A percentile compares a stretch with the other conserved stretches of the same genome.
Conservation (phyloP, 2,888 invertebrate genomes). For the Drosophila formosana region DNA sequence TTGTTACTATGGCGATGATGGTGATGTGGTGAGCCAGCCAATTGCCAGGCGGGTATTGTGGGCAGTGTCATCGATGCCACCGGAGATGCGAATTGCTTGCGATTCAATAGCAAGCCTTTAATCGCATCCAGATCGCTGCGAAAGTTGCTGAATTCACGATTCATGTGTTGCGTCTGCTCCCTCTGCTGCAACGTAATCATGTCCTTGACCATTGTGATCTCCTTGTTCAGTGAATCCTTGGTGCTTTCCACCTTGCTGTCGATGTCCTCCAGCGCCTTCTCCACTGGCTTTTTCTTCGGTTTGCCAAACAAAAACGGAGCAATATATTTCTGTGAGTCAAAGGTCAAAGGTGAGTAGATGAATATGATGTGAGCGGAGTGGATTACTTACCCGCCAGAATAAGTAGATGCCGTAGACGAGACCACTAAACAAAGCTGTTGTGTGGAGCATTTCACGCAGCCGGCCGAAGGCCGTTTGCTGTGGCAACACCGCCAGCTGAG, state of each 20-base stretch:
- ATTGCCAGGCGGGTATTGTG: conserved; percentile 93
- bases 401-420: conserved; percentile 92
- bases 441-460: conserved; percentile 90
- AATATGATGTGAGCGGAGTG: neutral
- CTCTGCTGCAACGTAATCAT: conserved; percentile 87
- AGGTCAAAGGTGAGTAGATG: neutral
- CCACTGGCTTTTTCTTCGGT: conserved; percentile 88
- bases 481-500: conserved; percentile 73
- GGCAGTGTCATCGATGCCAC: conserved; percentile 87
- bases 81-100: conserved; percentile 92
- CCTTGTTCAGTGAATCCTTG: conserved; percentile 88
- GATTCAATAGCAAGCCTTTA: conserved; percentile 90
- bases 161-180: conserved; percentile 84
- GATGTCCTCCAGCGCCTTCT: conserved; percentile 89
- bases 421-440: conserved; percentile 91
- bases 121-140: conserved; percentile 90
- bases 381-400: conserved; percentile 90
- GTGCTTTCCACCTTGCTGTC: conserved; percentile 88
- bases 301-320: conserved; percentile 89
- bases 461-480: conserved; percentile 85
- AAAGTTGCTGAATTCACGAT: conserved; percentile 88
- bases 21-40: conserved; percentile 84
- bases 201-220: conserved; percentile 88
- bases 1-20: conserved; percentile 83
- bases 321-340: conserved; percentile 87